Evolutionary conservation across 2,113 vertebrate species (phyloP), one percentile per base, ranked within the genome.

Genomic region (Kryptolebias marmoratus): DNA sequence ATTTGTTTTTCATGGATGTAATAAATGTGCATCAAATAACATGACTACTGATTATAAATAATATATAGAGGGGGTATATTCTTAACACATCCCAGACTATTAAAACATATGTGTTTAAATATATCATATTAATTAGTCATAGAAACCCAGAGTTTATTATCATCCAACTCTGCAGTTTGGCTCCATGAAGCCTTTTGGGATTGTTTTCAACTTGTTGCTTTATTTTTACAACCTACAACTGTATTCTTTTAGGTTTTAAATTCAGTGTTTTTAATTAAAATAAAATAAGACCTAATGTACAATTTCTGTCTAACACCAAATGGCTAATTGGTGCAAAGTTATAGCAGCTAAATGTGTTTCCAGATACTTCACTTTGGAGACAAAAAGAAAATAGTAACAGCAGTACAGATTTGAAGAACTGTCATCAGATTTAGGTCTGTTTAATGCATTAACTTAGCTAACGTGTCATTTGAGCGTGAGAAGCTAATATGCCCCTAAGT

Each of bases 191-290:
- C 14, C 3, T 42, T 64, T 57, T 0, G 9, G 4, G n/a, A 36
- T 27, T 1, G 32, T 52, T 65, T 59, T 22, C 39, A 48, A 11
- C 16, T 28, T n/a, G 55, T 59, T 48, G 36, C 50, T 69, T 77
- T 60, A 12, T 30, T 28, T 30, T 55, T 22, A 22, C 22, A 22
- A 22, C 32, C 11, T 15, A 11, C 32, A 32, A 13, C 16, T 15
- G 32, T 22, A 16, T 39, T 31, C 13, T 58, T 36, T 36, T 7
- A 10, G 31, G 36, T 36, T 12, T 36, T 42, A 42, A 15, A 44
- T 16, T 44, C 36, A 44, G 16, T 42, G 22, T 22, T 59, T 58
- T 36, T 11, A 54, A 5, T n/a, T 9, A 59, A 59, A 11, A 22
- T 10, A 13, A 18, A 39, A 42, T 9, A 9, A 42, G 39, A 39